Evolutionary conservation across 1,140 invertebrate genomes (phyloP).

Genomic region (Vollenhovia emeryi): DNA sequence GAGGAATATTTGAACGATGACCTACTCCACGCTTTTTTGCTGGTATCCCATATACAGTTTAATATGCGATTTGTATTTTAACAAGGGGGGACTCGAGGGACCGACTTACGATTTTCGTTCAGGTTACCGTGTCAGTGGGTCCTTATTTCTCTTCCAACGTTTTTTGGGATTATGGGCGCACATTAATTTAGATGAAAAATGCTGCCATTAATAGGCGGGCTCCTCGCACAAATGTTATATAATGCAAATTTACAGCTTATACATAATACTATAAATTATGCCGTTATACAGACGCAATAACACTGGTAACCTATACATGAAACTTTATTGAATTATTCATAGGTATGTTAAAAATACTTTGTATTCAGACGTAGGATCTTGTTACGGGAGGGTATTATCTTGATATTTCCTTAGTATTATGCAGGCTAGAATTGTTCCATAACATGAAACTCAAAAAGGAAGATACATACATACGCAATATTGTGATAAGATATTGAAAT

Average conservation of each 20-base stretch:
- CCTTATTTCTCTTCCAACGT: constrained; percentile 7
- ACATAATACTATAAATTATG: constrained; percentile 9
- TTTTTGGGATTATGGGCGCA: background rate
- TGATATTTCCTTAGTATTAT: background rate
- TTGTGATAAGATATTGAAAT: background rate
- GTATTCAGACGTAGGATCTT: constrained; percentile 20
- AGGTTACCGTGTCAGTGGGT: constrained; percentile 12
- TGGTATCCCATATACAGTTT: constrained; percentile 9
- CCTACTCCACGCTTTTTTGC: constrained; percentile 1
- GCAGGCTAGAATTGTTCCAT: background rate
- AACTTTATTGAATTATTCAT: constrained; percentile 48
- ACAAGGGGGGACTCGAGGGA: background rate
- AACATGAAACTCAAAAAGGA: background rate
- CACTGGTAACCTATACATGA: background rate
- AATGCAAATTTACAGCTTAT: constrained; percentile 1
- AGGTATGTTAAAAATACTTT: constrained; percentile 30
- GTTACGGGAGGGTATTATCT: background rate
- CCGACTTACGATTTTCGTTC: constrained; percentile 27
- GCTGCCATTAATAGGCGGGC: background rate
- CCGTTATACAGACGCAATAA: background rate
- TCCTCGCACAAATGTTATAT: background rate
- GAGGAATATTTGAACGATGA: constrained; percentile 16
- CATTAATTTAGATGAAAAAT: constrained; percentile 15
- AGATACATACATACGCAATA: constrained; percentile 5
- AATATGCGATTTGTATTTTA: constrained; percentile 37